These are phyloP conservation scores for Hetaerina americana DNA, from an alignment of 1,140 invertebrate species.

Conservation along the genomic window DNA sequence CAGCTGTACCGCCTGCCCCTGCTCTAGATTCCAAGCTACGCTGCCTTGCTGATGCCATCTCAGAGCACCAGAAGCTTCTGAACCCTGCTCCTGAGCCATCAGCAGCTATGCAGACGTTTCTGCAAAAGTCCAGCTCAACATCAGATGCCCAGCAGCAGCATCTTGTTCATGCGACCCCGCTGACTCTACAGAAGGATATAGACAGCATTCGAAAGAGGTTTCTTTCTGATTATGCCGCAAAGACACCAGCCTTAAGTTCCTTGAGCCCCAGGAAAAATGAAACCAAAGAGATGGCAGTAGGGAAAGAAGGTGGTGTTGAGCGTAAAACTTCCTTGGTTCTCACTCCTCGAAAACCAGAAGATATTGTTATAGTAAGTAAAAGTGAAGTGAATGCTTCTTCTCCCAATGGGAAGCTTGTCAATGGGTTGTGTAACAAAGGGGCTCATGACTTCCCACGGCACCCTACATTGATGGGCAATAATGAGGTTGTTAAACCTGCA, in stretches of 20 bases:
- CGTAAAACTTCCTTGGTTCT: neutral
- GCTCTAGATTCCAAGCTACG: conserved; percentile 70
- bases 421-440: neutral
- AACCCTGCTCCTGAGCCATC: conserved; percentile 64
- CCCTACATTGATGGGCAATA: neutral
- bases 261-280: neutral
- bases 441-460: neutral
- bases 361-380: neutral
- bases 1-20: conserved; percentile 42
- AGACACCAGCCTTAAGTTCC: neutral
- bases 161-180: conserved; percentile 14
- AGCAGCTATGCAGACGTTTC: conserved; percentile 58
- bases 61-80: conserved; percentile 74
- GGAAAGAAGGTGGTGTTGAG: neutral
- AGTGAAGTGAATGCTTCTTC: neutral
- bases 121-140: conserved; percentile 28
- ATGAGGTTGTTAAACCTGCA: neutral
- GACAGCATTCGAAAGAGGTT: neutral
- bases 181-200: neutral
- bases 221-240: neutral
- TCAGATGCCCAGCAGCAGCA: conserved; percentile 20
- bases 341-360: neutral
- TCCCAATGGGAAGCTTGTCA: neutral
- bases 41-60: conserved; percentile 69
- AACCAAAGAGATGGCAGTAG: neutral